Conservation (phyloP, 2,888 invertebrate species). For the Choreutis nemorana region DNA sequence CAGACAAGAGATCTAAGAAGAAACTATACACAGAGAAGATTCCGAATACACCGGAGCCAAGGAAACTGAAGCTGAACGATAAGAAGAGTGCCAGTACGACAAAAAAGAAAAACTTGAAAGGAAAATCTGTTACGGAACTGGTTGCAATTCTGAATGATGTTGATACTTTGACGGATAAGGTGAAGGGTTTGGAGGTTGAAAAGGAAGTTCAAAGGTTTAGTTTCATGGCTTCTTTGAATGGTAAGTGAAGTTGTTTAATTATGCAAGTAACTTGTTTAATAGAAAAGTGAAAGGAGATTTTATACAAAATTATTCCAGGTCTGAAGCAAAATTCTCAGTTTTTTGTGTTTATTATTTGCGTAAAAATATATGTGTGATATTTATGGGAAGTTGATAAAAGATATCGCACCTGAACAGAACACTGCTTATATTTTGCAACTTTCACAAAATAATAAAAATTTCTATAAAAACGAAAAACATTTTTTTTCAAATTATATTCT, state of each 20-base stretch:
- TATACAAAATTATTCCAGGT: too few species aligned
- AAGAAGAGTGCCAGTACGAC: constrained; percentile 29
- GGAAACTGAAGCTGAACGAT: constrained; percentile 19
- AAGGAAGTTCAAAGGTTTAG: constrained; percentile 31
- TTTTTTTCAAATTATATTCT: not conserved
- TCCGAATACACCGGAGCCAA: constrained; percentile 35
- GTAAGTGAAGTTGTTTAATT: constrained; percentile 34
- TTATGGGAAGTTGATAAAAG: too few species aligned
- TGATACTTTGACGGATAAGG: constrained; percentile 25
- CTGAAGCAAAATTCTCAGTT: too few species aligned
- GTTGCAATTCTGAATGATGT: constrained; percentile 32
- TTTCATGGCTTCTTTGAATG: constrained; percentile 66
- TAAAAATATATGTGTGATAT: too few species aligned
- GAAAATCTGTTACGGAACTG: constrained; percentile 42
- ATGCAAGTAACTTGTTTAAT: constrained; percentile 3
- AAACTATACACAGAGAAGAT: constrained; percentile 45
- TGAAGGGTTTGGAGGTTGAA: constrained; percentile 23
- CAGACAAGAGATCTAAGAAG: constrained; percentile 39
- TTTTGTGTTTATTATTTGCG: too few species aligned
- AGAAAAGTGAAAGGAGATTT: too few species aligned
- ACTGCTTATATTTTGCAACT: too few species aligned
- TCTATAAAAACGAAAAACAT: too few species aligned
- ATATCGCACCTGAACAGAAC: too few species aligned
- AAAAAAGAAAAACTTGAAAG: constrained; percentile 33
- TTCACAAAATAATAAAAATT: too few species aligned